A percentile compares a stretch with the other conserved stretches of the same genome.
Evolutionary conservation across 2,888 invertebrate genomes (phyloP).

Genomic region (Scaeva pyrastri): DNA sequence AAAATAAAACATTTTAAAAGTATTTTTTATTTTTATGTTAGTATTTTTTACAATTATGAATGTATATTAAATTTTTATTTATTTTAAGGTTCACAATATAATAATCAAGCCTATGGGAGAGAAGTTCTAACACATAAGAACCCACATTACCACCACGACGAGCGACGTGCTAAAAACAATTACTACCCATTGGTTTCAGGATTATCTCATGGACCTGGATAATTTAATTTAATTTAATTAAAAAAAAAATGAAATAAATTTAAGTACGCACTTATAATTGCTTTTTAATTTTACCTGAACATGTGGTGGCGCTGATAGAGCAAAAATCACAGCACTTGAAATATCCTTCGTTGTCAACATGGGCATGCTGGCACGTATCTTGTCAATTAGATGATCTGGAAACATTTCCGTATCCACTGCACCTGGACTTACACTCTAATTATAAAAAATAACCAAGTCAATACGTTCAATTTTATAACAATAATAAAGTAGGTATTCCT

Average conservation of each 20-base stretch:
- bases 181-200: conserved; percentile 61
- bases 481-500: background rate
- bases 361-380: conserved; percentile 80
- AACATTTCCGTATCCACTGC: conserved; percentile 83
- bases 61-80: too few species aligned
- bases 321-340: conserved; percentile 82
- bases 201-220: conserved; percentile 60
- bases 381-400: conserved; percentile 81
- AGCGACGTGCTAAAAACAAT: too few species aligned
- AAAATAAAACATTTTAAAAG: too few species aligned
- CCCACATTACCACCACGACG: too few species aligned
- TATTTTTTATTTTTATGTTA: too few species aligned
- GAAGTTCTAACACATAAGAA: conserved; percentile 81
- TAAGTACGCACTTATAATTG: background rate
- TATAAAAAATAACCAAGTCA: too few species aligned
- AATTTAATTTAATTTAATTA: conserved; percentile 7
- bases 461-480: too few species aligned
- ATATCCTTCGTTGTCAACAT: conserved; percentile 81
- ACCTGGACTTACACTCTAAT: conserved; percentile 81
- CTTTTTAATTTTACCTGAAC: conserved; percentile 79
- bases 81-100: conserved; percentile 80
- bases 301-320: conserved; percentile 80
- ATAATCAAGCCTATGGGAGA: conserved; percentile 82
- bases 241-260: background rate
- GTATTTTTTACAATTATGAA: too few species aligned